Percentiles rank a stretch among this genome's conserved stretches.
Evolutionary conservation across 2,113 vertebrate species (phyloP).

Genomic region (Patagioenas fasciata): DNA sequence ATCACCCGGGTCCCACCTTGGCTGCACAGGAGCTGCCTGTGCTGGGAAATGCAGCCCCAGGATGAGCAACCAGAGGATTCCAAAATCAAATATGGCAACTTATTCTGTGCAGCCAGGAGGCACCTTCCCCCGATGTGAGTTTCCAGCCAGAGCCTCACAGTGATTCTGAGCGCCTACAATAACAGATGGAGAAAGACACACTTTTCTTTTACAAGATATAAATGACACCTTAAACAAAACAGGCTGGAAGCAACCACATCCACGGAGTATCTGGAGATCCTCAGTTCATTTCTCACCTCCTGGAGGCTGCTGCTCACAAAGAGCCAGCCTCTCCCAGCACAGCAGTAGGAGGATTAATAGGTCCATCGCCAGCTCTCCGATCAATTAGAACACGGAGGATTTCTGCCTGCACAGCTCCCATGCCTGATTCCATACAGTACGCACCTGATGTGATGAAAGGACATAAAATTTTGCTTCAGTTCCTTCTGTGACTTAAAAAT

Average conservation of each 20-base stretch:
- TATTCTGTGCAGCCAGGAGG: background rate
- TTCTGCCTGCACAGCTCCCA: background rate
- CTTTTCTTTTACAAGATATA: background rate
- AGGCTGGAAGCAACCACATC: background rate
- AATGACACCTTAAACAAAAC: background rate
- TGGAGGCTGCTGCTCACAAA: background rate
- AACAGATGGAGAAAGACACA: background rate
- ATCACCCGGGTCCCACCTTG: too few relatives aligned
- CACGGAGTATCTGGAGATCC: background rate
- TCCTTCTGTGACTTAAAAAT: background rate
- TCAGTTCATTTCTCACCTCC: background rate
- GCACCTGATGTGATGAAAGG: background rate
- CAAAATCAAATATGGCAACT: background rate
- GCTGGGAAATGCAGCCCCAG: background rate
- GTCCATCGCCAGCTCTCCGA: background rate
- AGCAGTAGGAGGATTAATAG: background rate
- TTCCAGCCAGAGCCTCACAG: background rate
- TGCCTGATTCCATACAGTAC: too few relatives aligned
- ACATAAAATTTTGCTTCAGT: background rate
- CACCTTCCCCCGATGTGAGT: rapidly evolving
- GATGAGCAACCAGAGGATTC: background rate
- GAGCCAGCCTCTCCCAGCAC: background rate
- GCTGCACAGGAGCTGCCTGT: background rate
- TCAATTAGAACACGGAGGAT: rapidly evolving
- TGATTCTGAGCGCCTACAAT: background rate